Conservation (phyloP, 30 jellyfish, hydroid and myxozoan species). For the Rhopilema esculentum region DNA sequence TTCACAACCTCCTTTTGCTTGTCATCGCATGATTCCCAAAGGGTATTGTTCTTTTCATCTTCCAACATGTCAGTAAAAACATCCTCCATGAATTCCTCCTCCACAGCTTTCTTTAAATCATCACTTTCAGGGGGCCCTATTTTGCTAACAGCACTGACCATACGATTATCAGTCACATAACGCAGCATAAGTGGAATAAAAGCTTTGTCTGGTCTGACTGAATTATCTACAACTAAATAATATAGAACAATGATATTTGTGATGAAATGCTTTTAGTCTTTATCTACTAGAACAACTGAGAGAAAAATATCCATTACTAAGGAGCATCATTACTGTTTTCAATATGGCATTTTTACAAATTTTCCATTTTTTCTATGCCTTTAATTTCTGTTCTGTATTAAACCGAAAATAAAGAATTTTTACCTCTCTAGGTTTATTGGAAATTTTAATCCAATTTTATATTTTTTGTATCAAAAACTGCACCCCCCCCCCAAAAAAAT, state of each 20-base stretch:
- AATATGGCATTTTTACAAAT: too few relatives aligned
- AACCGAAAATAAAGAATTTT: too few relatives aligned
- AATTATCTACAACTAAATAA: conserved; percentile 38
- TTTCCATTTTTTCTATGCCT: too few relatives aligned
- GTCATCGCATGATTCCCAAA: conserved; percentile 72
- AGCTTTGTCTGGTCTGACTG: conserved; percentile 54
- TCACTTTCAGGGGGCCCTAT: conserved; percentile 75
- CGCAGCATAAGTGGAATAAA: conserved; percentile 52
- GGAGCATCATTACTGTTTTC: too few relatives aligned
- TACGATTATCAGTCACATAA: conserved; percentile 63
- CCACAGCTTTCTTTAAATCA: conserved; percentile 58
- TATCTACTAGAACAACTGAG: neutral
- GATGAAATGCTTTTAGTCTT: neutral
- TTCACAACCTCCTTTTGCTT: conserved; percentile 61
- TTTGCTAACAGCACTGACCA: conserved; percentile 82
- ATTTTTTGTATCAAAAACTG: neutral
- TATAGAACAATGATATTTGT: neutral
- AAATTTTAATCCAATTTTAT: neutral
- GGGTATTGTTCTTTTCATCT: conserved; percentile 66
- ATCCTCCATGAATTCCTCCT: conserved; percentile 76
- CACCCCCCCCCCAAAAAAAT: too few relatives aligned
- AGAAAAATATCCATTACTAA: too few relatives aligned
- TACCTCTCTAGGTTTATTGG: neutral
- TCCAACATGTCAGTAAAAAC: conserved; percentile 51
- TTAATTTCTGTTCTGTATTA: too few relatives aligned